Conservation (phyloP, 2,797 vertebrate genomes). For the Sebastes steindachneri region DNA sequence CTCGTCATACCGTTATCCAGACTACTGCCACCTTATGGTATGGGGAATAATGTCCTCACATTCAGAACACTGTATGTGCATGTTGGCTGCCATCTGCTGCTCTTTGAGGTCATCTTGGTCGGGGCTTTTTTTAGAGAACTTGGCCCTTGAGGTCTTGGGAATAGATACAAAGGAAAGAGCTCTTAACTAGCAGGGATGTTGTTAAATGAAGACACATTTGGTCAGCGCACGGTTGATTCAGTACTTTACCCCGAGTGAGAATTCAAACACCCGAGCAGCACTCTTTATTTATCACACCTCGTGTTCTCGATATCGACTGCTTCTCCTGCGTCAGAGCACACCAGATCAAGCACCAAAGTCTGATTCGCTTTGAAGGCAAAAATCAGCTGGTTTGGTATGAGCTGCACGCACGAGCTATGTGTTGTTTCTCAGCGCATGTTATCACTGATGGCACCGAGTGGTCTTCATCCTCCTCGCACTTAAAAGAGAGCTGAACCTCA, state of each 20-base stretch:
- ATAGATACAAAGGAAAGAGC: neutral
- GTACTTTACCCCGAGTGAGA: neutral
- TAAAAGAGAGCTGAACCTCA: neutral
- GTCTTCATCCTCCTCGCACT: neutral
- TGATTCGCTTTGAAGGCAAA: neutral
- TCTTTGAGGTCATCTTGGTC: neutral
- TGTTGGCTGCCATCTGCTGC: no score
- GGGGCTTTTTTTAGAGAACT: neutral
- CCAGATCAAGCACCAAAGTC: neutral
- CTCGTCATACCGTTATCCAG: no score
- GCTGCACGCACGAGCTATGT: neutral
- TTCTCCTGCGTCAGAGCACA: neutral
- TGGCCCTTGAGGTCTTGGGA: neutral
- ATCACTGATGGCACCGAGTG: neutral
- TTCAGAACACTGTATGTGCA: neutral
- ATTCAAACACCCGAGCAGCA: conserved; percentile 6
- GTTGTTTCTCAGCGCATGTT: neutral
- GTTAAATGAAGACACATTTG: conserved; percentile 2
- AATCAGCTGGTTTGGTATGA: neutral
- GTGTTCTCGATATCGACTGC: conserved; percentile 5
- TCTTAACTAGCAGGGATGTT: neutral
- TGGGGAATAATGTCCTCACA: neutral
- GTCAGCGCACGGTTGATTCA: neutral
- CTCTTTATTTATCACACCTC: conserved; percentile 30
- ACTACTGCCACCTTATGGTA: no score